phyloP scores from a whole-genome alignment of 2,888 invertebrate genomes.

The Drosophila macrothrix region DNA sequence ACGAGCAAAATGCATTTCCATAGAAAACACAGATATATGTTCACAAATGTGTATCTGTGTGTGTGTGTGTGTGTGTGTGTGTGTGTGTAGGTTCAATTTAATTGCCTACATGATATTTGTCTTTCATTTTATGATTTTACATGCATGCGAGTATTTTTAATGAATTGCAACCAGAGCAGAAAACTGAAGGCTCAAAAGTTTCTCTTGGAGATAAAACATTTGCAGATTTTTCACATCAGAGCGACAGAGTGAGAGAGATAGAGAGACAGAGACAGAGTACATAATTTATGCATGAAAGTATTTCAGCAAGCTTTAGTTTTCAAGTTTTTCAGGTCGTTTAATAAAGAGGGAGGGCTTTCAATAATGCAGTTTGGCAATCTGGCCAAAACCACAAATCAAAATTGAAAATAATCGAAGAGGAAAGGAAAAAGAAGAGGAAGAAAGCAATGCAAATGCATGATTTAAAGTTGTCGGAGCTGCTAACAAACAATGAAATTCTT shows the following conservation, averaged over 20 bases:
- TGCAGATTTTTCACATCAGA: constrained; percentile 28
- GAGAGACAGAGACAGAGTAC: constrained; percentile 5
- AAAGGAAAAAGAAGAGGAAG: background rate
- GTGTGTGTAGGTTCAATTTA: constrained; percentile 51
- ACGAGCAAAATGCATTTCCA: constrained; percentile 26
- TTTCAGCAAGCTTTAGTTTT: constrained; percentile 34
- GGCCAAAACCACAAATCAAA: constrained; percentile 21
- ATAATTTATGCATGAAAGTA: constrained; percentile 70
- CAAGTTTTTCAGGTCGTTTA: constrained; percentile 21
- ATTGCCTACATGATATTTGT: constrained; percentile 62
- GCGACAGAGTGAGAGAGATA: background rate
- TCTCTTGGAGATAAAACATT: constrained; percentile 27
- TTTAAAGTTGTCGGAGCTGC: constrained; percentile 11
- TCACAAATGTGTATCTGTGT: constrained; percentile 14
- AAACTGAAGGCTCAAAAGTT: constrained; percentile 9
- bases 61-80: constrained; percentile 9
- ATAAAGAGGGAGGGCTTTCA: constrained; percentile 49
- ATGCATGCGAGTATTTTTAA: constrained; percentile 56
- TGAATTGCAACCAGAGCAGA: constrained; percentile 35
- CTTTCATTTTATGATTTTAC: constrained; percentile 57
- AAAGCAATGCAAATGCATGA: constrained; percentile 39
- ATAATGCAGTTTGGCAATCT: constrained; percentile 57
- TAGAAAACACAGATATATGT: constrained; percentile 11
- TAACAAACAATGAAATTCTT: background rate
- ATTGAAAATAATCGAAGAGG: constrained; percentile 31